Evolutionary conservation across 2,797 vertebrate genomes (phyloP), one percentile per base, ranked within the genome.

Genomic region (Brachyalestes nurse): DNA sequence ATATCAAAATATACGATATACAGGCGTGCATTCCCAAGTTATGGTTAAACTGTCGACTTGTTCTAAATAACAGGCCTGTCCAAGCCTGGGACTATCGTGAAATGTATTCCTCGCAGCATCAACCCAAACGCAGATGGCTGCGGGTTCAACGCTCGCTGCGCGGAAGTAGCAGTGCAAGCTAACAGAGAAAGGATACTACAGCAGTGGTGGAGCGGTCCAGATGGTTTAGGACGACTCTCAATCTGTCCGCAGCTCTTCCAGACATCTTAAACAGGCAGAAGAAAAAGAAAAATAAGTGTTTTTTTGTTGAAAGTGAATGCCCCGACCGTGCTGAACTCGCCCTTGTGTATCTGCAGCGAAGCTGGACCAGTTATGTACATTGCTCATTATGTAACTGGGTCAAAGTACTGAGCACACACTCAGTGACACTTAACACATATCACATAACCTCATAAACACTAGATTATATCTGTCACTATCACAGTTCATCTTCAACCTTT

Each of bases 171-270:
- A 5, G 10, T 2, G 28, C 28, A 17, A 21, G 65, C 40, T 72
- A 72, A 38, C 19, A 61, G 2, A 9, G 5, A 86, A 93, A 94
- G 92, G 94, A 95, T 95, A 95, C 94, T 42, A 94, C 53, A 1
- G 0, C 40, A 1, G 75, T 57, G 0, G 74, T 5, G 0, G 89
- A 10, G 10, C 85, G 88, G 60, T 93, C 90, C 0, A 95, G 90
- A 19, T 95, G 95, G 81, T 69, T 81, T 78, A 89, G 75, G 23
- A 94, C 66, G 58, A 90, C 70, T 55, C 86, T 87, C 73, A 95
- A 88, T 86, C 95, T 88, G 1, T 92, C 91, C 10, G 88, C 72
- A 17, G 93, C 88, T 2, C 91, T 90, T 2, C 88, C 89, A 80
- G 90, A 91, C 95, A 95, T 95, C 77, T 47, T 81, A 70, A 21